A percentile compares a stretch with the other conserved stretches of the same genome.
Conservation (phyloP, 2,888 invertebrate genomes). For the Mystacides longicornis region DNA sequence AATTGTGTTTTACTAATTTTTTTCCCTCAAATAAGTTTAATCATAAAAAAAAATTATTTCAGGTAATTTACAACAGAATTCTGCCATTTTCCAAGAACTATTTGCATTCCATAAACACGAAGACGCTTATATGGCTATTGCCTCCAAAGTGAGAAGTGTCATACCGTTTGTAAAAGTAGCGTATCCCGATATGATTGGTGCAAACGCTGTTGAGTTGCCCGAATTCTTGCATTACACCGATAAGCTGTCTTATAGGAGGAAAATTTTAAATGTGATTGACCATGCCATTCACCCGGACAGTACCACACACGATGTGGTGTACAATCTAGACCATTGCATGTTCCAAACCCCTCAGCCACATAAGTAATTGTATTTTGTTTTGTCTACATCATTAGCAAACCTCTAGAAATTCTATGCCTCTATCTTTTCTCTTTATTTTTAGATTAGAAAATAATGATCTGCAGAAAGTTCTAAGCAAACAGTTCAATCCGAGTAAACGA, state of each 20-base stretch:
- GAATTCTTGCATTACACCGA: slow-evolving; percentile 56
- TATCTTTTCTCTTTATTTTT: too few species aligned
- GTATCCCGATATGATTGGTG: slow-evolving; percentile 65
- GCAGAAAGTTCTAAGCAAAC: slow-evolving; percentile 40
- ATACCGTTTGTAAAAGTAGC: slow-evolving; percentile 67
- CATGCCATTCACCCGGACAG: slow-evolving; percentile 55
- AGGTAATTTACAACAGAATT: slow-evolving; percentile 15
- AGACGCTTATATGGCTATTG: slow-evolving; percentile 47
- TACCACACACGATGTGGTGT: slow-evolving; percentile 57
- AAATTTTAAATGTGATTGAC: slow-evolving; percentile 34
- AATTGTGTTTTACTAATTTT: too few species aligned
- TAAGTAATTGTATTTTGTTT: too few species aligned
- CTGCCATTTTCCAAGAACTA: slow-evolving; percentile 45
- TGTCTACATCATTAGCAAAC: too few species aligned
- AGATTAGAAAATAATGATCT: slow-evolving; percentile 48
- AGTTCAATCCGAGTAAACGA: slow-evolving; percentile 35
- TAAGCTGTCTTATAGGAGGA: slow-evolving; percentile 27
- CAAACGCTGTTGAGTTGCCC: slow-evolving; percentile 44
- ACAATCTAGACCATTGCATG: slow-evolving; percentile 55
- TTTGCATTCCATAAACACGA: slow-evolving; percentile 37
- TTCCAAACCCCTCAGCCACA: neutral
- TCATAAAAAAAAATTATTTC: neutral
- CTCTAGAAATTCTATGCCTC: too few species aligned
- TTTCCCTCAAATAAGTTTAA: too few species aligned
- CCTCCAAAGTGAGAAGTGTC: slow-evolving; percentile 53